Evolutionary conservation across 2,888 invertebrate species (phyloP).

Genomic region (Dolichopus griseipennis): DNA sequence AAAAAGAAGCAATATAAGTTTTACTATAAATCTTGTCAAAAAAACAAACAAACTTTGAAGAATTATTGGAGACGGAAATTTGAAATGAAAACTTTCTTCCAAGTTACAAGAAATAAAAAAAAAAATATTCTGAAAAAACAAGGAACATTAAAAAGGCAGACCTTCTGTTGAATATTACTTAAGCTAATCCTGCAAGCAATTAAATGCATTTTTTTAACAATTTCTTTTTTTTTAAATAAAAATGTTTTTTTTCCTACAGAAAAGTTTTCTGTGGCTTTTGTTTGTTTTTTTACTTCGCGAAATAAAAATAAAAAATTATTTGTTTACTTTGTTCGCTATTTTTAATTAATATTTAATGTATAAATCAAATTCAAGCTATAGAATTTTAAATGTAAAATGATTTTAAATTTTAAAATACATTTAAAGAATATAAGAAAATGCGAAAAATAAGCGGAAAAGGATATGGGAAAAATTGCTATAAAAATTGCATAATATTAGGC

Average conservation of each 20-base stretch:
- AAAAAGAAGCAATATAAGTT: too few species aligned
- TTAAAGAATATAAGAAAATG: too few species aligned
- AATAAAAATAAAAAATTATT: neutral
- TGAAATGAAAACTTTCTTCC: neutral
- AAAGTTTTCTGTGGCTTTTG: neutral
- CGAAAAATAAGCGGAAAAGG: too few species aligned
- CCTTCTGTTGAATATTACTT: neutral
- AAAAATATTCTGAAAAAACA: neutral
- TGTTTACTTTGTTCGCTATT: neutral
- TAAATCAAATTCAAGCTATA: too few species aligned
- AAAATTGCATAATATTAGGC: too few species aligned
- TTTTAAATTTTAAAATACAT: too few species aligned
- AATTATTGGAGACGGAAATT: too few species aligned
- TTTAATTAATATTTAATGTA: neutral
- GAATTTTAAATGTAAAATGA: too few species aligned
- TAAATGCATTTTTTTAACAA: neutral
- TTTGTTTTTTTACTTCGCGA: neutral
- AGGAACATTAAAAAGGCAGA: neutral
- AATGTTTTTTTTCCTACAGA: neutral
- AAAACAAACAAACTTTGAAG: too few species aligned
- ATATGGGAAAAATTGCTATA: too few species aligned
- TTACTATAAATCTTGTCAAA: too few species aligned
- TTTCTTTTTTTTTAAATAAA: neutral
- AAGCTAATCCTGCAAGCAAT: neutral
- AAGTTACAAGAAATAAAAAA: too few species aligned